Evolutionary conservation across 1,140 invertebrate species (phyloP).

Genomic region (Dendroctonus ponderosae): DNA sequence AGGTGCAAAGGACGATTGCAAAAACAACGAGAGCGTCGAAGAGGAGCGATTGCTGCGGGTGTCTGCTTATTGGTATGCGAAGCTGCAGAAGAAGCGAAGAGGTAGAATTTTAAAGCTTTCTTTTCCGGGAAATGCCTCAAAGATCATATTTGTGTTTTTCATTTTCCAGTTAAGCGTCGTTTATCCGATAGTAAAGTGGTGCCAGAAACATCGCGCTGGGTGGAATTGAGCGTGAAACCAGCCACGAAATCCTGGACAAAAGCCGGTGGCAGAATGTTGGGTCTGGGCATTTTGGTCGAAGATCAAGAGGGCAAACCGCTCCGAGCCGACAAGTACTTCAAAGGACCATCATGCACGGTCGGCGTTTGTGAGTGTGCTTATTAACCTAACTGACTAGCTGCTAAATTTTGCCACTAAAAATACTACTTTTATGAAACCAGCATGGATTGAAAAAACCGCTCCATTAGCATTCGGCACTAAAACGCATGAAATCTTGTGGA

Average conservation of each 20-base stretch:
- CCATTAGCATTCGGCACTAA: neutral
- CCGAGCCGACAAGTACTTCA: slow-evolving; percentile 56
- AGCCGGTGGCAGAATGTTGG: slow-evolving; percentile 56
- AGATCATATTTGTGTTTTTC: neutral
- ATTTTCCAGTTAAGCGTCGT: slow-evolving; percentile 40
- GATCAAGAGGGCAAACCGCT: slow-evolving; percentile 60
- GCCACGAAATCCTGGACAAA: slow-evolving; percentile 46
- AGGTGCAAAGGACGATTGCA: slow-evolving; percentile 38
- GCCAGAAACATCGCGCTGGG: slow-evolving; percentile 40
- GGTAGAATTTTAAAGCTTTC: slow-evolving; percentile 43
- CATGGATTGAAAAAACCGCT: slow-evolving; percentile 1
- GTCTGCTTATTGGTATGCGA: slow-evolving; percentile 62
- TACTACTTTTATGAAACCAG: neutral
- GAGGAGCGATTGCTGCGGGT: slow-evolving; percentile 61
- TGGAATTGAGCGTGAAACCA: slow-evolving; percentile 45
- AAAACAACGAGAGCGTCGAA: slow-evolving; percentile 45
- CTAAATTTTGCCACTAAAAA: neutral
- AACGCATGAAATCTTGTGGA: neutral
- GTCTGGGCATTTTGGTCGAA: slow-evolving; percentile 61
- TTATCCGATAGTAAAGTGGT: slow-evolving; percentile 46
- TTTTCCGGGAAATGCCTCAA: neutral
- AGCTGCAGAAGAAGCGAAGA: slow-evolving; percentile 56
- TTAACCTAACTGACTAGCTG: slow-evolving; percentile 30
- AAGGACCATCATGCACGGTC: slow-evolving; percentile 53
- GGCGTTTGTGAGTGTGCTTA: slow-evolving; percentile 48